Base-by-base conservation (phyloP, 1,140 invertebrate genomes). In the Drosophila lini region DNA sequence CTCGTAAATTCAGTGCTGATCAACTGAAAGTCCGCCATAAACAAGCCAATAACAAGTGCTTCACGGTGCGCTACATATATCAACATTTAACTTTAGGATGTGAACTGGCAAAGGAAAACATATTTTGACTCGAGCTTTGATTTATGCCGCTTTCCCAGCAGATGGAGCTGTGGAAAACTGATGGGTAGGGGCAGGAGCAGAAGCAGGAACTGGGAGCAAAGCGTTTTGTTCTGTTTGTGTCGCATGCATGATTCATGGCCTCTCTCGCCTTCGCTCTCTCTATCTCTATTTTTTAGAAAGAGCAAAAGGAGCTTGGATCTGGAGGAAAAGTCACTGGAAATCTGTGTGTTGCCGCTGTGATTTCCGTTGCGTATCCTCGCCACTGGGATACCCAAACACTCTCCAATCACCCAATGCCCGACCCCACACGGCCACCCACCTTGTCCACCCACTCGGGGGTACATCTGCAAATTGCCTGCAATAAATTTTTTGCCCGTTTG, bases 381-480 rank as follows among this genome's bases (percentile, higher is more conserved):
- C 10, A 40, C 28, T 13, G 13, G 34, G 45, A 47, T 11, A 67
- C 52, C 36, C 50, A 25, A 28, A 15, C 42, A 11, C 22, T 15
- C 28, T 10, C 32, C 25, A 2, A n/a, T n/a, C 45, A 47, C 45
- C 45, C 44, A 47, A 8, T 3, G 3, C 25, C 25, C 9, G 8
- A 34, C 25, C 52, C 22, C 22, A 22, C 11, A 34, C 25, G 28
- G 22, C 19, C 44, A 9, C 38, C 32, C 16, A 59, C 28, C 41
- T 19, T 61, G 52, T 10, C 10, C 74, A 28, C 7, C n/a, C 41
- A 22, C 16, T 40, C 44, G 59, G 62, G 58, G 67, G 68, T 74
- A 84, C 74, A 81, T 78, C 80, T 88, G 84, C 78, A 88, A 88
- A 88, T 89, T 88, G 84, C 64, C 81, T 84, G 84, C 78, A 88